A percentile compares a stretch with the other conserved stretches of the same genome.
Evolutionary conservation across 2,888 invertebrate genomes (phyloP).

Genomic region (Kuschelorhynchus macadamiae): DNA sequence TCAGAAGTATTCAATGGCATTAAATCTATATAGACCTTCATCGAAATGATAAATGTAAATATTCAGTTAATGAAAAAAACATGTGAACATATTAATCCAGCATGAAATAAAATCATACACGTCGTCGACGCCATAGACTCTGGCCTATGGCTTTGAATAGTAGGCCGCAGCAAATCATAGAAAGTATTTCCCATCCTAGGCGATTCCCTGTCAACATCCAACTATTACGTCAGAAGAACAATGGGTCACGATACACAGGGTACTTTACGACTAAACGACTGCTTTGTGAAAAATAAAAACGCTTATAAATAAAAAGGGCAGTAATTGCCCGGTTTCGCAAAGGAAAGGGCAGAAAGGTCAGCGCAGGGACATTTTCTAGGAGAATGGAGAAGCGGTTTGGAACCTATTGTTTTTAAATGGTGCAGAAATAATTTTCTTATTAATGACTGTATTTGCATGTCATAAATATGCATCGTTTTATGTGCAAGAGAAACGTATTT

Average conservation of each 20-base stretch:
- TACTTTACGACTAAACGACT: constrained; percentile 48
- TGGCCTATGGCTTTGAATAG: not conserved
- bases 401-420: constrained; percentile 42
- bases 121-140: too few species aligned
- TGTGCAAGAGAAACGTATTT: not conserved
- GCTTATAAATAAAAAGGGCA: constrained; percentile 41
- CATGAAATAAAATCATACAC: too few species aligned
- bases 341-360: constrained; percentile 15
- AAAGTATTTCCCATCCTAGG: constrained; percentile 1
- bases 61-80: too few species aligned
- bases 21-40: too few species aligned
- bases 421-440: constrained; percentile 45
- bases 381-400: constrained; percentile 15
- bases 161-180: not conserved
- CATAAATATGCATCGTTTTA: not conserved
- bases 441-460: constrained; percentile 27
- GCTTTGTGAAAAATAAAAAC: constrained; percentile 40
- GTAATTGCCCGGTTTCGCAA: constrained; percentile 39
- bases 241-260: constrained; percentile 27
- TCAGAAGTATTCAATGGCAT: too few species aligned
- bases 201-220: constrained; percentile 37
- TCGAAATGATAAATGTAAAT: too few species aligned
- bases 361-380: constrained; percentile 22
- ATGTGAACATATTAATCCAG: too few species aligned
- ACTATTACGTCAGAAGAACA: constrained; percentile 46